A percentile compares a stretch with the other conserved stretches of the same genome.
phyloP scores from a whole-genome alignment of 2,797 vertebrate genomes.

The Urosaurus nigricauda region DNA sequence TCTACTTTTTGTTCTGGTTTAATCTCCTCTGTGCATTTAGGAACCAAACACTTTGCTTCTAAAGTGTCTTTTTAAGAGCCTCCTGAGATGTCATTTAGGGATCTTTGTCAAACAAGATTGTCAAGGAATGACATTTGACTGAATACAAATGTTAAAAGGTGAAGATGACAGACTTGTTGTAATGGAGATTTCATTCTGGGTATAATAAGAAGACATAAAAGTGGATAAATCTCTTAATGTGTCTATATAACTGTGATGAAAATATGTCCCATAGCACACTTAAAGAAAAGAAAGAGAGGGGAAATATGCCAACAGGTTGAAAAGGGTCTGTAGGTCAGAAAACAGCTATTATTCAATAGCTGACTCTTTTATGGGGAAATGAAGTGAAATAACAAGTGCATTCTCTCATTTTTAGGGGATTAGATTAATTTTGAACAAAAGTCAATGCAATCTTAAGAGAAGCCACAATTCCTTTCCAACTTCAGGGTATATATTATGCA shows the following conservation, averaged over 20 bases:
- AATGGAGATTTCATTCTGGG: constrained; percentile 22
- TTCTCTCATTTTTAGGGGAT: neutral
- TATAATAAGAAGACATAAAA: neutral
- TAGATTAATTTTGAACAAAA: constrained; percentile 11
- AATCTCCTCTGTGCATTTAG: neutral
- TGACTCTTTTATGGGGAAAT: neutral
- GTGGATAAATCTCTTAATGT: neutral
- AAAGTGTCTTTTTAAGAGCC: neutral
- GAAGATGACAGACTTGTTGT: neutral
- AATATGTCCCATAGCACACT: neutral
- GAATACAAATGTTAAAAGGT: neutral
- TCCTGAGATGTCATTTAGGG: neutral
- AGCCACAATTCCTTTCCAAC: constrained; percentile 5
- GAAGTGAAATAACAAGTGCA: neutral
- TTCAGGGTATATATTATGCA: neutral
- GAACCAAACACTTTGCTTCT: neutral
- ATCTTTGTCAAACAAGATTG: neutral
- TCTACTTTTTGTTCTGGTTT: neutral
- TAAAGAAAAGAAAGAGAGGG: neutral
- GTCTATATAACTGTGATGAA: constrained; percentile 11
- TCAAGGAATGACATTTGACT: neutral
- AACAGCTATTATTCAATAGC: constrained; percentile 28
- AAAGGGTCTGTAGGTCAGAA: constrained; percentile 23
- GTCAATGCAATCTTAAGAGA: constrained; percentile 15
- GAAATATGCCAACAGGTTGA: neutral